These are phyloP conservation scores for Sthenelais limicola DNA, from an alignment of 2,888 invertebrate genomes.

Conservation along the genomic window DNA sequence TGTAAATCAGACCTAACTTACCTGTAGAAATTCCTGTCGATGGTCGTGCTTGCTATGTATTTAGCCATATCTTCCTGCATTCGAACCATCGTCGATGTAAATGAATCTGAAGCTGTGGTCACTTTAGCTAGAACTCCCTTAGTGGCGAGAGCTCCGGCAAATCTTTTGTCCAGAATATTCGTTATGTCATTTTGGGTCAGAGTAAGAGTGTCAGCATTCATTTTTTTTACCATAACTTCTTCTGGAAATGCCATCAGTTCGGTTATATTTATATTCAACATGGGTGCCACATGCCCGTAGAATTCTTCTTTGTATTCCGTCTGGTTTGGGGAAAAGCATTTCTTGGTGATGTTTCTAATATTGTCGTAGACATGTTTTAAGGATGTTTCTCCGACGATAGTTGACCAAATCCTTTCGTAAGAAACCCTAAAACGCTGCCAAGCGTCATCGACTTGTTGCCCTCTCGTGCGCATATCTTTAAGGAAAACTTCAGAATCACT, in stretches of 20 bases:
- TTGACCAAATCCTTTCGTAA: conserved; percentile 11
- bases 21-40: conserved; percentile 8
- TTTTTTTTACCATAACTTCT: not conserved
- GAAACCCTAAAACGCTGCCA: conserved; percentile 13
- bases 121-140: not conserved
- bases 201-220: conserved; percentile 3
- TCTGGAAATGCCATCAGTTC: not conserved
- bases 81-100: not conserved
- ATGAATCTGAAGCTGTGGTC: not conserved
- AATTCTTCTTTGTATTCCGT: not conserved
- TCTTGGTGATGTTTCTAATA: not conserved
- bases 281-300: not conserved
- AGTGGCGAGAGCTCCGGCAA: not conserved
- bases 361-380: not conserved
- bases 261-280: not conserved
- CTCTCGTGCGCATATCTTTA: conserved; percentile 3
- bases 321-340: not conserved
- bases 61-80: not conserved
- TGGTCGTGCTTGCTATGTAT: not conserved
- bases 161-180: not conserved
- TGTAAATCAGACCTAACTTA: conserved; percentile 1
- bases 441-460: conserved; percentile 18
- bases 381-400: conserved; percentile 1
- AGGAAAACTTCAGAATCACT: not conserved
- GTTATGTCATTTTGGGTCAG: not conserved